Percentiles rank a stretch among this genome's conserved stretches.
Conservation (phyloP, 2,888 invertebrate species). For the Drosophila pseudotalamancana region DNA sequence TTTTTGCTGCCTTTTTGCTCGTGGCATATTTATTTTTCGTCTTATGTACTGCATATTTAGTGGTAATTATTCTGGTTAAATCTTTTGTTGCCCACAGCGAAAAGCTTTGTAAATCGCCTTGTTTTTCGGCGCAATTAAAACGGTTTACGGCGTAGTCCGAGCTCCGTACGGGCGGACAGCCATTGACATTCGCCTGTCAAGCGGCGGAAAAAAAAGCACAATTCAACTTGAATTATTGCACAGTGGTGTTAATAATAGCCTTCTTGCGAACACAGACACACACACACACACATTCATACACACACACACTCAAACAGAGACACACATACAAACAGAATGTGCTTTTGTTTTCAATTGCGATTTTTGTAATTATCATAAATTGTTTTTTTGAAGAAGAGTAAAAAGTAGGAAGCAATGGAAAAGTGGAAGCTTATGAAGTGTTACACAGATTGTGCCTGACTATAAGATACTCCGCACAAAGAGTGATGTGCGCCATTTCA, state of each 20-base stretch:
- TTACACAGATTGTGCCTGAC: neutral
- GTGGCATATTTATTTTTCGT: slow-evolving; percentile 34
- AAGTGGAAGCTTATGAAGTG: neutral
- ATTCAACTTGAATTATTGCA: slow-evolving; percentile 46
- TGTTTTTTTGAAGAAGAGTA: neutral
- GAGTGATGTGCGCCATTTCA: no score
- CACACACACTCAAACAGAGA: neutral
- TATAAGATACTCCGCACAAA: neutral
- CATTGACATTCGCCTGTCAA: slow-evolving; percentile 50
- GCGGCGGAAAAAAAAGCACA: slow-evolving; percentile 28
- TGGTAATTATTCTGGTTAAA: slow-evolving; percentile 27
- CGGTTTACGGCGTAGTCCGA: slow-evolving; percentile 11
- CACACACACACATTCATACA: neutral
- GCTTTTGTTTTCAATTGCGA: slow-evolving; percentile 7
- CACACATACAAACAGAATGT: neutral
- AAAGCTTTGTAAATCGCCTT: slow-evolving; percentile 29
- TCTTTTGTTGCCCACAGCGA: slow-evolving; percentile 33
- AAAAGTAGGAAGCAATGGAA: neutral
- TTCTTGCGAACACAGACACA: neutral
- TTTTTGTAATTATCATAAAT: neutral
- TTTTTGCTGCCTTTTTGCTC: slow-evolving; percentile 10
- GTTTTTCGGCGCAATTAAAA: slow-evolving; percentile 42
- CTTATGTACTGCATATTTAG: slow-evolving; percentile 42
- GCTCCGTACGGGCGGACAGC: neutral
- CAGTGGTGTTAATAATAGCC: slow-evolving; percentile 48